Evolutionary conservation across 2,888 invertebrate genomes (phyloP).

Genomic region (Polymixis lichenea): DNA sequence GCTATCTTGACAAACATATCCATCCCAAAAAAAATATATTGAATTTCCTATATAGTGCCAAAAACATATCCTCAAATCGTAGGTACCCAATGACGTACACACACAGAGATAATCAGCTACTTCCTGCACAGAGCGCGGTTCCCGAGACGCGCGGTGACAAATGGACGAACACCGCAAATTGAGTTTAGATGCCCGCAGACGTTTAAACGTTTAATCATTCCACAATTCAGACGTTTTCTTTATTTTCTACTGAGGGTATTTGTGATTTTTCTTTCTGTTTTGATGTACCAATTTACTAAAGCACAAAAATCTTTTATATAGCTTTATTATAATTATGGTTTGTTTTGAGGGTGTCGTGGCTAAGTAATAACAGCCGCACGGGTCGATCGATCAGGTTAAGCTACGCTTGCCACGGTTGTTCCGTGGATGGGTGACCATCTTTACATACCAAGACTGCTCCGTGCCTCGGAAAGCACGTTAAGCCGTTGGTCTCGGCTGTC

Average conservation of each 20-base stretch:
- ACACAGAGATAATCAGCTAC: conserved; percentile 68
- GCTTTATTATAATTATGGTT: background rate
- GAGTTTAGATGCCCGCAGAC: conserved; percentile 75
- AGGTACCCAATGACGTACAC: conserved; percentile 51
- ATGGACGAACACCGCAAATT: conserved; percentile 78
- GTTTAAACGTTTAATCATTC: conserved; percentile 75
- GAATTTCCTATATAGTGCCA: background rate
- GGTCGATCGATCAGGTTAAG: too few species aligned
- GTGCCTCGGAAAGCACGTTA: too few species aligned
- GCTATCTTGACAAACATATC: too few species aligned
- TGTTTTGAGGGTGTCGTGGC: too few species aligned
- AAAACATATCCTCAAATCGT: background rate
- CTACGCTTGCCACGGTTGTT: too few species aligned
- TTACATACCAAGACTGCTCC: too few species aligned
- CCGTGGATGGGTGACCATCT: too few species aligned
- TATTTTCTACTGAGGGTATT: conserved; percentile 46
- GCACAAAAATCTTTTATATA: too few species aligned
- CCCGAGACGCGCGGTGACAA: conserved; percentile 76
- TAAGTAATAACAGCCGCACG: too few species aligned
- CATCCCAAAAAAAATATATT: too few species aligned
- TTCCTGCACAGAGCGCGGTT: conserved; percentile 60
- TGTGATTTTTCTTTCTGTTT: conserved; percentile 50
- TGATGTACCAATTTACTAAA: background rate
- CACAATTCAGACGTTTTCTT: conserved; percentile 64
- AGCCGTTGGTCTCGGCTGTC: too few species aligned